These are phyloP conservation scores for Cathartes aura DNA, from an alignment of 2,113 vertebrate species.

Conservation along the genomic window DNA sequence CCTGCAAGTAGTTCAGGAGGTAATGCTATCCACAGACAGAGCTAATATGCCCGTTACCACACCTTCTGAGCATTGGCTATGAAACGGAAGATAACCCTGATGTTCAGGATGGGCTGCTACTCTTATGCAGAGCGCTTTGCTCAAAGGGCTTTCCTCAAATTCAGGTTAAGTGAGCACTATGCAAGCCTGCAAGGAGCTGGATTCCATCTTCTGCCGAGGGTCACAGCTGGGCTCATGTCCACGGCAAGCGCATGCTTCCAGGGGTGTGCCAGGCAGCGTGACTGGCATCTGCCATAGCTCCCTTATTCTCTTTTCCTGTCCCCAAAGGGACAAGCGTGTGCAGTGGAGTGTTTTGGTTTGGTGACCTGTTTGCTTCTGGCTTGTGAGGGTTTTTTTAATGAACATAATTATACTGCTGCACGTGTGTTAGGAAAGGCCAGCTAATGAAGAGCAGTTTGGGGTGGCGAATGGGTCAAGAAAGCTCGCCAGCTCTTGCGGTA, in stretches of 20 bases:
- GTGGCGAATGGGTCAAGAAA: not conserved
- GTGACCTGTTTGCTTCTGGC: not conserved
- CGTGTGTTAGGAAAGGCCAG: not conserved
- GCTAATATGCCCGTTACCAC: not conserved
- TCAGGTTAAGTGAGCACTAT: not conserved
- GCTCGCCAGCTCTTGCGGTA: not conserved
- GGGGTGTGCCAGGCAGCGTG: accelerated
- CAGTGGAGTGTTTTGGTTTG: not conserved
- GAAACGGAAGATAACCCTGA: not conserved
- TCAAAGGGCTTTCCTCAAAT: not conserved
- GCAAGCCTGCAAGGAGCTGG: not conserved
- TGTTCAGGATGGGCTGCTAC: not conserved
- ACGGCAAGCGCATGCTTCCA: not conserved
- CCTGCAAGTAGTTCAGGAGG: not conserved
- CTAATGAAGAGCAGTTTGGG: not conserved
- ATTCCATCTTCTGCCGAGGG: not conserved
- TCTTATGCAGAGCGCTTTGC: not conserved
- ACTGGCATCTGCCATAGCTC: not conserved
- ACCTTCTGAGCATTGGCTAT: not conserved
- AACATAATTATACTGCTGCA: not conserved
- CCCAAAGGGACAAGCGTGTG: not conserved
- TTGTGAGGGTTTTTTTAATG: not conserved
- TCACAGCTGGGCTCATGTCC: not conserved
- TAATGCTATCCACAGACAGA: not conserved
- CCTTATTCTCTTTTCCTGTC: not conserved